Evolutionary conservation across 2,888 invertebrate species (phyloP), one percentile per base, ranked within the genome.

Genomic region (Himalopsyche tibetana): DNA sequence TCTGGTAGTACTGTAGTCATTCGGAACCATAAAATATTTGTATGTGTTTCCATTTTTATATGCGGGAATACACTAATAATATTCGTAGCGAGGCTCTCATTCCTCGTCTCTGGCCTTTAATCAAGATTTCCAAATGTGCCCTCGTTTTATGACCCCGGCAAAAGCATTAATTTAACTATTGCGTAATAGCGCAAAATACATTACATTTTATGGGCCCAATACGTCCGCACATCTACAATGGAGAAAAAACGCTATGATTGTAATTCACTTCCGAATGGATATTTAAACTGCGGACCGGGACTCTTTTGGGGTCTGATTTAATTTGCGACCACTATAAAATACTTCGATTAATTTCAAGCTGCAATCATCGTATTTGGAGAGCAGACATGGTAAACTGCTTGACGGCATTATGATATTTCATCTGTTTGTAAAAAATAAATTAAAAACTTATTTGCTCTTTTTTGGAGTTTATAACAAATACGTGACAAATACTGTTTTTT

Each of bases 121-220:
- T 83, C 69, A 74, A 36, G 69, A 45, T 55, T 83, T 83, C 74
- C 17, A 83, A 84, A 84, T 84, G 79, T 55, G 79, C 80, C 80
- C 84, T 38, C 38, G 11, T 84, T 84, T 84, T 80, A 84, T 55
- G 84, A 84, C 80, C 84, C 36, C 38, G 40, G 80, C 79, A 17
- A 80, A 38, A 55, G 55, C 79, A 84, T 84, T 84, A 84, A 84
- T 84, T 84, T 84, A 79, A 84, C 55, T 40, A 55, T 74, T 80
- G 84, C 83, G 83, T 51, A 74, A 74, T 83, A 45, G 83, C 83
- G 69, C 51, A 79, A 83, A 83, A 83, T 69, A 28, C 83, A 83
- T 83, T 83, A 83, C 83, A 83, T 45, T 83, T 83, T 83, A 83
- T 83, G 28, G 83, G 74, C 51, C 38, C 83, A 83, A 74, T 83